A percentile compares a stretch with the other conserved stretches of the same genome.
phyloP scores from a whole-genome alignment of 2,888 invertebrate genomes.

The Dryobota labecula region DNA sequence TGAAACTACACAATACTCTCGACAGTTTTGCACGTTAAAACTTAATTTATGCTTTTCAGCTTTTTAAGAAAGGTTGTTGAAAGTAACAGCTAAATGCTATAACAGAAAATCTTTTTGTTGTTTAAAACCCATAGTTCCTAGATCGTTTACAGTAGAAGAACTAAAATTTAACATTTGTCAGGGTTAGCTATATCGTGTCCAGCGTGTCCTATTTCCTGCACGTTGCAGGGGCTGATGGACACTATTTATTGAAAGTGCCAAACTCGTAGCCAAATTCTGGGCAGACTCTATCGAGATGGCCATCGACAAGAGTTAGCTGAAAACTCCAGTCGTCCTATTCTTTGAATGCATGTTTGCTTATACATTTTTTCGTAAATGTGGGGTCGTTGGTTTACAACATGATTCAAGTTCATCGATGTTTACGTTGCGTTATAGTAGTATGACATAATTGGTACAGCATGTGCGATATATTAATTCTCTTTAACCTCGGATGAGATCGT shows the following conservation, averaged over 20 bases:
- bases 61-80: conserved; percentile 5
- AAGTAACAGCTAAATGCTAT: conserved; percentile 20
- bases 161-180: background rate
- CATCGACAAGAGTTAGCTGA: too few relatives aligned
- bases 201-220: background rate
- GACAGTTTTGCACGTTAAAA: conserved; percentile 44
- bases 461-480: conserved; percentile 80
- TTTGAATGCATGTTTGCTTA: conserved; percentile 17
- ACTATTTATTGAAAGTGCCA: background rate
- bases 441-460: conserved; percentile 78
- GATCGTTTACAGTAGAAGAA: background rate
- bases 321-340: background rate
- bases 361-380: conserved; percentile 24
- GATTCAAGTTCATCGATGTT: conserved; percentile 73
- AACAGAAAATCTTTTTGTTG: background rate
- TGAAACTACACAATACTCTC: conserved; percentile 29
- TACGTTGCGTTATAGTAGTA: conserved; percentile 73
- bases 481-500: conserved; percentile 79
- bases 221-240: background rate
- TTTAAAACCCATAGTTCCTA: background rate
- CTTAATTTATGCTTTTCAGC: conserved; percentile 49
- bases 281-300: background rate
- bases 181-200: background rate
- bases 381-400: conserved; percentile 51
- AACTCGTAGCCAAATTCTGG: background rate